A percentile compares a stretch with the other conserved stretches of the same genome.
phyloP scores from a whole-genome alignment of 1,140 invertebrate species.

The Drosophila athabasca region DNA sequence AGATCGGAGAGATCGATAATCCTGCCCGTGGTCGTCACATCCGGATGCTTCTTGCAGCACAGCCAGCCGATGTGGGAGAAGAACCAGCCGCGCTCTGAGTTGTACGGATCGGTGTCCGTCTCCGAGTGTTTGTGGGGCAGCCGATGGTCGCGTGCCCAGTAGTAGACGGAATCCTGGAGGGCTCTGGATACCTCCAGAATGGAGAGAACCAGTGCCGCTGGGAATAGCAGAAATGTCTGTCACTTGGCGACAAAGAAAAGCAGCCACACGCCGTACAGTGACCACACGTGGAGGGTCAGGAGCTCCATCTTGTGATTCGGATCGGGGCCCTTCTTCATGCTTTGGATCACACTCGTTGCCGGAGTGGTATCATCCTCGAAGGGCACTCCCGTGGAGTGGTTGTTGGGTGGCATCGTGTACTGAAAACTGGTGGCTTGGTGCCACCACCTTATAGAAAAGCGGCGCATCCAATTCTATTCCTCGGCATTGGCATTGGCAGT shows the following conservation, averaged over 20 bases:
- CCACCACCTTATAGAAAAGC: no score
- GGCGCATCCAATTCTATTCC: no score
- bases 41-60: slow-evolving; percentile 94
- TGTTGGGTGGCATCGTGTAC: slow-evolving; percentile 39
- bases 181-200: slow-evolving; percentile 95
- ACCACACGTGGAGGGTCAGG: slow-evolving; percentile 93
- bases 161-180: slow-evolving; percentile 95
- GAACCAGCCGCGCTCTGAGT: slow-evolving; percentile 96
- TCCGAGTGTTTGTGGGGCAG: slow-evolving; percentile 98
- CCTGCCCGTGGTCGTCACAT: slow-evolving; percentile 93
- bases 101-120: slow-evolving; percentile 98
- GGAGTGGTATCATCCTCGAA: slow-evolving; percentile 85
- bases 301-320: slow-evolving; percentile 85
- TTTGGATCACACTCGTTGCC: slow-evolving; percentile 82
- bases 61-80: slow-evolving; percentile 98
- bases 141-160: slow-evolving; percentile 97
- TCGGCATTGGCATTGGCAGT: no score
- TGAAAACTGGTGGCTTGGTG: no score
- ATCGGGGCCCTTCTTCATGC: slow-evolving; percentile 67
- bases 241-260: slow-evolving; percentile 91
- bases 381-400: slow-evolving; percentile 85
- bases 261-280: slow-evolving; percentile 93
- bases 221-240: slow-evolving; percentile 85
- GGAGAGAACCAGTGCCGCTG: slow-evolving; percentile 75
- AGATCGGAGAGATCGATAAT: slow-evolving; percentile 94